These are phyloP conservation scores for Hexactinellida sp. DNA, from an alignment of 37 sponge, comb jelly and placozoan genomes.

Conservation along the genomic window DNA sequence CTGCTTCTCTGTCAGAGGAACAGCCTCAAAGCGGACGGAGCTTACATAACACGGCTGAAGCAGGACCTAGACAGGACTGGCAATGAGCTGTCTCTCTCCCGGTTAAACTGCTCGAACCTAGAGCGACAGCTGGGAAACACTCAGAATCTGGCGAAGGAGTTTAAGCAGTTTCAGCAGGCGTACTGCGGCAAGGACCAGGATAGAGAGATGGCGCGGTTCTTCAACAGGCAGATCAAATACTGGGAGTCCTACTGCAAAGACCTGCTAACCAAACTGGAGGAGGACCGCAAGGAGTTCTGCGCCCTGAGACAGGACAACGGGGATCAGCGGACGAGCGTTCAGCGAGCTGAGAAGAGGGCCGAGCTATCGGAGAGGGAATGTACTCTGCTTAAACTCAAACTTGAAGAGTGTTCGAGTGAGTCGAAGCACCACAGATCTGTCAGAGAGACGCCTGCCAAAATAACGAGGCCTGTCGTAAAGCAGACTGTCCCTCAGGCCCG, in stretches of 20 bases:
- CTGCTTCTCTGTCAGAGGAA: slow-evolving; percentile 6
- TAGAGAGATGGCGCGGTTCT: background rate
- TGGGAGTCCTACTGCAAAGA: background rate
- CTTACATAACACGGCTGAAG: background rate
- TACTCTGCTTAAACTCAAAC: background rate
- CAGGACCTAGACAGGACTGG: background rate
- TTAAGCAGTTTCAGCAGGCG: background rate
- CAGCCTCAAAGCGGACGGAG: slow-evolving; percentile 2
- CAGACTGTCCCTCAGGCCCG: background rate
- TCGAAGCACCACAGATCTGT: background rate
- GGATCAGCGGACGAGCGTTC: background rate
- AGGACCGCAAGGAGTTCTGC: background rate
- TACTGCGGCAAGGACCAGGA: background rate
- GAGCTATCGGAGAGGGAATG: background rate
- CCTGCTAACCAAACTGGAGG: background rate
- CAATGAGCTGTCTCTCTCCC: background rate
- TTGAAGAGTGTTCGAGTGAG: background rate
- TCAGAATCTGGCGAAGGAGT: background rate
- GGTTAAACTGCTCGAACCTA: background rate
- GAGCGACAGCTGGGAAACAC: background rate
- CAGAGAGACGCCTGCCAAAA: background rate
- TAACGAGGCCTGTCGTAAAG: background rate
- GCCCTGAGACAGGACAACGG: background rate
- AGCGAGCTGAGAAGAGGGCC: background rate
- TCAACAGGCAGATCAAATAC: background rate